These are phyloP conservation scores for Neomorphus geoffroyi DNA, from an alignment of 2,797 vertebrate species.

Conservation along the genomic window DNA sequence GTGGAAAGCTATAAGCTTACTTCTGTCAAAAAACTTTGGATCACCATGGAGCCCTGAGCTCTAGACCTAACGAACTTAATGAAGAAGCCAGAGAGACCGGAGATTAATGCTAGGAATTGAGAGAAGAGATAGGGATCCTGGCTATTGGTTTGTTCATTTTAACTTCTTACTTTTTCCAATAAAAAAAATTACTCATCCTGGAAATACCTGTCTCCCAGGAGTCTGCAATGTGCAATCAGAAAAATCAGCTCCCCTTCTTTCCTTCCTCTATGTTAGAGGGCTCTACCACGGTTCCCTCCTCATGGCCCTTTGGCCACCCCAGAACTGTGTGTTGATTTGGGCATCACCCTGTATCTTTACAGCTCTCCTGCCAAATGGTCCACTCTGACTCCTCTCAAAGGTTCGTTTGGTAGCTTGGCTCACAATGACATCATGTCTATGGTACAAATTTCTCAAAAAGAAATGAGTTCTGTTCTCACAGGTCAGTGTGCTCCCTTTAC, in stretches of 20 bases:
- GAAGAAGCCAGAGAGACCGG: neutral
- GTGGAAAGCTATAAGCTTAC: neutral
- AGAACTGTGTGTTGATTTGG: neutral
- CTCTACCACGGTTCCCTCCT: neutral
- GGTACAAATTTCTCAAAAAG: neutral
- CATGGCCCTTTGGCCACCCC: neutral
- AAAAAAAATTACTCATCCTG: neutral
- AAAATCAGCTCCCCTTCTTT: neutral
- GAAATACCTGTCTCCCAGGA: neutral
- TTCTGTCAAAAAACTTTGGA: neutral
- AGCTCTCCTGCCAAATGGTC: neutral
- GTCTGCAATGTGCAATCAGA: neutral
- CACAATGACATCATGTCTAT: neutral
- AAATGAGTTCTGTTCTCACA: neutral
- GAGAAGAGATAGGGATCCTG: neutral
- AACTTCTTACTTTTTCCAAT: neutral
- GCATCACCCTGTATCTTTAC: neutral
- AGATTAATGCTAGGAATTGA: accelerated
- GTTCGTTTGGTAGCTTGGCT: neutral
- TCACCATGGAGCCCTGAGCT: neutral
- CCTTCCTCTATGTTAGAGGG: neutral
- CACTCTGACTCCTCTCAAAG: neutral
- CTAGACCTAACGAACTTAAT: neutral
- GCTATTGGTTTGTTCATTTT: neutral
- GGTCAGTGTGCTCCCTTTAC: neutral